These are phyloP conservation scores for Acleris sparsana DNA, from an alignment of 2,888 invertebrate species.

Conservation along the genomic window DNA sequence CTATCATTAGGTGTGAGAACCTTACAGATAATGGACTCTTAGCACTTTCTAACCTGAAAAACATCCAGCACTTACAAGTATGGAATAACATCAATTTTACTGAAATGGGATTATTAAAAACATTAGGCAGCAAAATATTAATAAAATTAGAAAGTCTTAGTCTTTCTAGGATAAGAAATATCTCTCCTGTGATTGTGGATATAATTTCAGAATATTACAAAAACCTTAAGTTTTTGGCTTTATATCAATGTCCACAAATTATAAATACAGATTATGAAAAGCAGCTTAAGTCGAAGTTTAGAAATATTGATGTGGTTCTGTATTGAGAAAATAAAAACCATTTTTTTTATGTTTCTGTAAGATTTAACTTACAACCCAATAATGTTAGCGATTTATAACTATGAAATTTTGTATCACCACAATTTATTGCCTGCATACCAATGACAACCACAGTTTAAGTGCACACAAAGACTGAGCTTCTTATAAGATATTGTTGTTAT, in stretches of 20 bases:
- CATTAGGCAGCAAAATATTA: constrained; percentile 60
- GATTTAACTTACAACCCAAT: too few relatives aligned
- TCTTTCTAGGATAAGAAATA: constrained; percentile 68
- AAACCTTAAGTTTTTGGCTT: constrained; percentile 68
- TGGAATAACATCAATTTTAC: constrained; percentile 75
- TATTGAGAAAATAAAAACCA: constrained; percentile 49
- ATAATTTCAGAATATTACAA: constrained; percentile 72
- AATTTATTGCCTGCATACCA: too few relatives aligned
- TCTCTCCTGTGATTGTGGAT: constrained; percentile 69
- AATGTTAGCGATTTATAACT: too few relatives aligned
- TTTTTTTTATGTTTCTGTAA: neutral
- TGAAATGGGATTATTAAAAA: constrained; percentile 59
- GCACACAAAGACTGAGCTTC: too few relatives aligned
- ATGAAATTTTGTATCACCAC: too few relatives aligned
- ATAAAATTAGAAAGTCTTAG: constrained; percentile 66
- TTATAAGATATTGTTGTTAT: too few relatives aligned
- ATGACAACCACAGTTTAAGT: too few relatives aligned
- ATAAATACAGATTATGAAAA: constrained; percentile 71
- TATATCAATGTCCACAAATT: constrained; percentile 74
- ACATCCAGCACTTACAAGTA: constrained; percentile 64
- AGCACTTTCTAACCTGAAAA: constrained; percentile 54
- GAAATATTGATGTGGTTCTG: constrained; percentile 73
- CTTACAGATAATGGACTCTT: constrained; percentile 68
- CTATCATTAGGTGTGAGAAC: constrained; percentile 70
- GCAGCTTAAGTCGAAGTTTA: constrained; percentile 71